These are phyloP conservation scores for Dynastes tityus DNA, from an alignment of 2,888 invertebrate genomes.

Conservation along the genomic window DNA sequence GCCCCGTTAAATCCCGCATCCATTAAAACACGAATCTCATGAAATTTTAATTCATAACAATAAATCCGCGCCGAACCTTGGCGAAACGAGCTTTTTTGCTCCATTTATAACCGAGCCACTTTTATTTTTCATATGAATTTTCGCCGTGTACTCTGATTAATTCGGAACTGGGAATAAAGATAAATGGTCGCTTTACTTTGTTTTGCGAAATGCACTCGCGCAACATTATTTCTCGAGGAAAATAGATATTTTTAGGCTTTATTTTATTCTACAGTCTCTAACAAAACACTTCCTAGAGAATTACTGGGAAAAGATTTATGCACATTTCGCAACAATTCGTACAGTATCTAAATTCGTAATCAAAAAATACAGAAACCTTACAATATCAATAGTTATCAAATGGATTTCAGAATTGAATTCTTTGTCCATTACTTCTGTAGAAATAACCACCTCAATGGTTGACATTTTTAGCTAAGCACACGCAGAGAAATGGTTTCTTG, in stretches of 20 bases:
- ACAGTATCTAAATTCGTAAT: too few relatives aligned
- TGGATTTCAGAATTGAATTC: too few relatives aligned
- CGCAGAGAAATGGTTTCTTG: too few relatives aligned
- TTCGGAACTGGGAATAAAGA: conserved; percentile 10
- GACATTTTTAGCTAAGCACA: too few relatives aligned
- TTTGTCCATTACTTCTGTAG: too few relatives aligned
- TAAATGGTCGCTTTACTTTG: conserved; percentile 1
- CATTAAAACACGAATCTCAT: conserved; percentile 35
- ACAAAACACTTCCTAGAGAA: too few relatives aligned
- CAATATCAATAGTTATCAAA: too few relatives aligned
- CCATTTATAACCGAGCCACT: conserved; percentile 1
- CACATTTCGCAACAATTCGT: too few relatives aligned
- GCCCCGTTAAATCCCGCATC: conserved; percentile 10
- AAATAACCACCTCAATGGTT: too few relatives aligned
- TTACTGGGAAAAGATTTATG: too few relatives aligned
- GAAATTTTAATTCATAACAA: conserved; percentile 35
- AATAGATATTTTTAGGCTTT: neutral
- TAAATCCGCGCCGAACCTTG: conserved; percentile 18
- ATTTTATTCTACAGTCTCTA: too few relatives aligned
- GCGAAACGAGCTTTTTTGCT: neutral
- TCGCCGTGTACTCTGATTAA: neutral
- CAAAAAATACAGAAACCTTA: too few relatives aligned
- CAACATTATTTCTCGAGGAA: neutral
- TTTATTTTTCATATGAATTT: conserved; percentile 10
- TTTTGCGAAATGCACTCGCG: neutral